These are phyloP conservation scores for Eupelmus urozonus DNA, from an alignment of 2,888 invertebrate genomes.

Conservation along the genomic window DNA sequence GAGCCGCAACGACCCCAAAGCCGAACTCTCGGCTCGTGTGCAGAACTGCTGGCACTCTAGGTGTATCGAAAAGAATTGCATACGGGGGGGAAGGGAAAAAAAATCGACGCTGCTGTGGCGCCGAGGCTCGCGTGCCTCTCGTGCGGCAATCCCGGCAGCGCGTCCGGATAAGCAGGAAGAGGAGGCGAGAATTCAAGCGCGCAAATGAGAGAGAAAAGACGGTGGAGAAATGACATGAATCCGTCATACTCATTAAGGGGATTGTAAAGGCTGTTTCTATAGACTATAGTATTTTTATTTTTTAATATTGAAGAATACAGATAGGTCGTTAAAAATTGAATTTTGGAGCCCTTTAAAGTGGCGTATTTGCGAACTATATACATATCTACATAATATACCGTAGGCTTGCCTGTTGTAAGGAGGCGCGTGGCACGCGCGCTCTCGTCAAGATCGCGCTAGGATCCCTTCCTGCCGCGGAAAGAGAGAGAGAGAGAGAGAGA, in stretches of 20 bases:
- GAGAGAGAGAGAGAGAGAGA: no score
- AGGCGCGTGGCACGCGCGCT: not conserved
- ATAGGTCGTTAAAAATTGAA: no score
- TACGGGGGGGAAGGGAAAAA: slow-evolving; percentile 2
- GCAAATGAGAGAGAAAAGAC: not conserved
- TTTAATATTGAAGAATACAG: no score
- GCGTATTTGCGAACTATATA: no score
- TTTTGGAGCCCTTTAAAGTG: no score
- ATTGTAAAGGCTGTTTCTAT: not conserved
- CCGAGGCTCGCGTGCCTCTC: slow-evolving; percentile 42
- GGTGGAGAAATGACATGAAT: slow-evolving; percentile 65
- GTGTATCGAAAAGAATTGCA: not conserved
- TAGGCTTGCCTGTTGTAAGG: no score
- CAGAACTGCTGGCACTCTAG: no score
- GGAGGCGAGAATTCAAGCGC: not conserved
- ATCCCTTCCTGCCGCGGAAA: slow-evolving; percentile 43
- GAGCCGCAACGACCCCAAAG: slow-evolving; percentile 22
- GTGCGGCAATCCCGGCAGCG: slow-evolving; percentile 64
- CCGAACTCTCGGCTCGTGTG: not conserved
- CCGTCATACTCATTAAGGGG: slow-evolving; percentile 66
- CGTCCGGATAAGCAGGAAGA: not conserved
- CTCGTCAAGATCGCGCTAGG: slow-evolving; percentile 16
- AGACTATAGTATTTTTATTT: no score
- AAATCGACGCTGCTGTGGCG: slow-evolving; percentile 4
- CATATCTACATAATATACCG: no score